Conservation (phyloP, 2,113 vertebrate genomes). For the Crotalus viridis region DNA sequence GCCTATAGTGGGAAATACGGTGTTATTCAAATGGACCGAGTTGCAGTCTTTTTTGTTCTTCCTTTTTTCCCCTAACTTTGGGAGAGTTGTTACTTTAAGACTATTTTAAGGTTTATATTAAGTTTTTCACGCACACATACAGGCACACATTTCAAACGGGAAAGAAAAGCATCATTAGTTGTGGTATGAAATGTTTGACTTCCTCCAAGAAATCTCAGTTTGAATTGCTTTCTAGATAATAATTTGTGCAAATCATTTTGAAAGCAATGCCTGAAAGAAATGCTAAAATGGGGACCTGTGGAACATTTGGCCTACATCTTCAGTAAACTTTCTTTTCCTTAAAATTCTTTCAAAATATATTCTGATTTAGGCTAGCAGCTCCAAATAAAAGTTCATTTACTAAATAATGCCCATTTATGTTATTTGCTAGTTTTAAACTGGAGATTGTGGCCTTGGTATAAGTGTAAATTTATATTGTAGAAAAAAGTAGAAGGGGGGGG, state of each 20-base stretch:
- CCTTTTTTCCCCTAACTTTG: neutral
- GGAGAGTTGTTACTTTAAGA: neutral
- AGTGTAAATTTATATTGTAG: constrained; percentile 32
- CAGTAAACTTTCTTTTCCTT: neutral
- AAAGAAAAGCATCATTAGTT: neutral
- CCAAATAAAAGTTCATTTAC: neutral
- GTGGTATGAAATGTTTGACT: neutral
- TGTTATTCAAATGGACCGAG: neutral
- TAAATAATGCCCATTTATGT: neutral
- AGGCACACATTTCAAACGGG: neutral
- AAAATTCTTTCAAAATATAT: constrained; percentile 5
- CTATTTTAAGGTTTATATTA: neutral
- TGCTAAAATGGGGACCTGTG: neutral
- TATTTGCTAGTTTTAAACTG: neutral
- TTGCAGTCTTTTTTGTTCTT: neutral
- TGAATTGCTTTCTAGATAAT: constrained; percentile 7
- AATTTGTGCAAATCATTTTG: neutral
- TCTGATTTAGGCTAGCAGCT: neutral
- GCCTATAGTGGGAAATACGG: neutral
- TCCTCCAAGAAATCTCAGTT: constrained; percentile 16
- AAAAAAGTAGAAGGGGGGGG: constrained; percentile 19
- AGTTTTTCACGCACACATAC: neutral
- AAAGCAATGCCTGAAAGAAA: constrained; percentile 13
- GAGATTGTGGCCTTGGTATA: constrained; percentile 6
- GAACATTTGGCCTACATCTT: neutral